These are phyloP conservation scores for Drosophila meridionalis DNA, from an alignment of 2,888 invertebrate genomes.

Conservation along the genomic window DNA sequence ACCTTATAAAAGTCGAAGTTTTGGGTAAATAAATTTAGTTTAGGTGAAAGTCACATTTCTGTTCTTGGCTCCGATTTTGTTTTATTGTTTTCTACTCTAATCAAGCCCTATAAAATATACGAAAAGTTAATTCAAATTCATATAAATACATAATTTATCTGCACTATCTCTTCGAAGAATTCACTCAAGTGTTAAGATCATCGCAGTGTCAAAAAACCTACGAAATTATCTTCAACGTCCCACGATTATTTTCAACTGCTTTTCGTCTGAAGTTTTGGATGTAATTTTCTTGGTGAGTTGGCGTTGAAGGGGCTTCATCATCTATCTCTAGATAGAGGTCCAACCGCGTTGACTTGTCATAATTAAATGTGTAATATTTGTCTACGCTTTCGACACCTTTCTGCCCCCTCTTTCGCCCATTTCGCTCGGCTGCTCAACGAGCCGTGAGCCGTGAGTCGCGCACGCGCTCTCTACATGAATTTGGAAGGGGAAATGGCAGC, in stretches of 20 bases:
- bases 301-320: constrained; percentile 30
- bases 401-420: constrained; percentile 7
- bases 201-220: constrained; percentile 25
- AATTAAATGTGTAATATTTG: constrained; percentile 77
- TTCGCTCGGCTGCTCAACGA: constrained; percentile 50
- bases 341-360: constrained; percentile 60
- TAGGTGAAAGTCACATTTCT: not conserved
- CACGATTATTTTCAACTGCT: constrained; percentile 39
- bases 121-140: not conserved
- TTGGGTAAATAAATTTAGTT: constrained; percentile 15
- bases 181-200: constrained; percentile 39
- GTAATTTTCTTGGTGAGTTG: constrained; percentile 47
- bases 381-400: constrained; percentile 72
- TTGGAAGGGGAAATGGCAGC: not conserved
- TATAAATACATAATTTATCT: not conserved
- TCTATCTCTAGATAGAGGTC: constrained; percentile 19
- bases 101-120: not conserved
- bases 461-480: constrained; percentile 39
- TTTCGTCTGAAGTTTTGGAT: constrained; percentile 30
- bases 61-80: not conserved
- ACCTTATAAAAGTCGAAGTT: constrained; percentile 3
- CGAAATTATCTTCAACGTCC: constrained; percentile 20
- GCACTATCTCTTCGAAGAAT: not conserved
- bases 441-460: constrained; percentile 47
- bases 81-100: not conserved